Evolutionary conservation across 2,888 invertebrate species (phyloP), one percentile per base, ranked within the genome.

Genomic region (Noctua comes): DNA sequence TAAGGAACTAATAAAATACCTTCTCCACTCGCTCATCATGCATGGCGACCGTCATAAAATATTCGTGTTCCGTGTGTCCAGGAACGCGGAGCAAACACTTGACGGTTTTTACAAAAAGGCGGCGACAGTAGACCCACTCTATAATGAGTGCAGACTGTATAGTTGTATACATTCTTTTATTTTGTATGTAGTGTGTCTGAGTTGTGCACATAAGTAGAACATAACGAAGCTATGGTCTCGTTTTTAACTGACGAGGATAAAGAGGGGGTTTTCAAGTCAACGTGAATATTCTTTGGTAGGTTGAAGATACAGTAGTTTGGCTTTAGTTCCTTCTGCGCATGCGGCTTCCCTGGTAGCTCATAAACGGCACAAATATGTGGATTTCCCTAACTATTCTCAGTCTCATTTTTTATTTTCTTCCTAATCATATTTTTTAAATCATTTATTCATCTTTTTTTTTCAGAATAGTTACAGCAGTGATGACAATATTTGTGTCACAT

Each of bases 11-110:
- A 43, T 4, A 43, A 43, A n/a, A 27, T 36, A n/a, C 82, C 88
- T 57, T 36, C 64, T 88, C 88, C 76, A 77, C 46, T 0, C 0
- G 0, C 8, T 24, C 48, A 21, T 43, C 11, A 13, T 27, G 24
- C 43, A 51, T 1, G 70, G 64, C 21, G 73, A 57, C 21, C 36
- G 40, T 82, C 81, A 87, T 89, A 79, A 88, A 87, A 88, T 83
- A 88, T 87, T 88, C 89, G 79, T 81, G 86, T 79, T 77, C 82
- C 83, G 81, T 88, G 80, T 87, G 81, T 85, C 86, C 88, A 85
- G 86, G 87, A 88, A 87, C 87, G 90, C 89, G 86, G 88, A 80
- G 90, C 90, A 88, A 89, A 91, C 91, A 91, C 92, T 92, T 89
- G 89, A 88, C 86, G 79, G 85, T 59, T 85, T 72, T 71, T 65